Evolutionary conservation across 2,113 vertebrate genomes (phyloP).

Genomic region (Triplophysa tibetana): DNA sequence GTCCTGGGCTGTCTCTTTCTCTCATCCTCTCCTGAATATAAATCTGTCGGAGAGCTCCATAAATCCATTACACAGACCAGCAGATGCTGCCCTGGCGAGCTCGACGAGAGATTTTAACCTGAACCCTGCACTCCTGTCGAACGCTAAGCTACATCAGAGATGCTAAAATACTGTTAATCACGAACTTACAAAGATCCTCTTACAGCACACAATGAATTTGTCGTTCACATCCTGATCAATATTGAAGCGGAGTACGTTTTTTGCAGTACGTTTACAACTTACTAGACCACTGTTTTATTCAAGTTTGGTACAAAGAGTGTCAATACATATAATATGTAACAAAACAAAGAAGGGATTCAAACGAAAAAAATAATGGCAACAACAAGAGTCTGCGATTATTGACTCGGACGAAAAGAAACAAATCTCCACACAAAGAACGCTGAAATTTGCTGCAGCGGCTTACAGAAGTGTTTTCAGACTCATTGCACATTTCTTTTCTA

Average conservation of each 20-base stretch:
- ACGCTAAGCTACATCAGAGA: constrained; percentile 12
- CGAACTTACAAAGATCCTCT: constrained; percentile 2
- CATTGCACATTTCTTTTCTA: constrained; percentile 34
- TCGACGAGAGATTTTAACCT: constrained; percentile 43
- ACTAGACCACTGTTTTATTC: neutral
- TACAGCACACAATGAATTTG: neutral
- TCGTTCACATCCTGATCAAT: constrained; percentile 5
- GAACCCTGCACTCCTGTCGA: constrained; percentile 41
- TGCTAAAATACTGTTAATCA: constrained; percentile 26
- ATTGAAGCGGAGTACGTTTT: neutral
- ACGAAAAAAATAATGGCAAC: constrained; percentile 14
- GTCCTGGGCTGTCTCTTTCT: constrained; percentile 53
- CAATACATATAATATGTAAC: constrained; percentile 16
- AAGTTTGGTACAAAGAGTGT: neutral
- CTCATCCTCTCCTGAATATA: constrained; percentile 41
- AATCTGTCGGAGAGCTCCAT: constrained; percentile 48
- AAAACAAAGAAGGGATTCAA: constrained; percentile 24
- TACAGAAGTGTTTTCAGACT: constrained; percentile 40
- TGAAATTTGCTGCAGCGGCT: constrained; percentile 39
- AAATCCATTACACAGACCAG: constrained; percentile 49
- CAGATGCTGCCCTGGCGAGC: constrained; percentile 32
- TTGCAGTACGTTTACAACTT: neutral
- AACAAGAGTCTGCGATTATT: constrained; percentile 33
- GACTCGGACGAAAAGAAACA: constrained; percentile 31
- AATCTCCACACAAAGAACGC: constrained; percentile 15